Conservation (phyloP, 1,140 invertebrate species). For the Rhopalosiphum padi region DNA sequence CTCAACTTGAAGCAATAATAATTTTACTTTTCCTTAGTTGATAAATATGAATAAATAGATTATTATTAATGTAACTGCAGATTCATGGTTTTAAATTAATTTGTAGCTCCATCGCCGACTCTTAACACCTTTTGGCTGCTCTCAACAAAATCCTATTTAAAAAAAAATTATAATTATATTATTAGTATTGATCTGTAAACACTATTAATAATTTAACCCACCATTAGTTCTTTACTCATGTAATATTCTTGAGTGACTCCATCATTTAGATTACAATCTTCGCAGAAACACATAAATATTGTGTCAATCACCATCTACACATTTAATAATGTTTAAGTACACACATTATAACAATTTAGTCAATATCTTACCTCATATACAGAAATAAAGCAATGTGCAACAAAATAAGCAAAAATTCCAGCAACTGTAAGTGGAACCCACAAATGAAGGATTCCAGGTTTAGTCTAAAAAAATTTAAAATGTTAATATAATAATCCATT, state of each 20-base stretch:
- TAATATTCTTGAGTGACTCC: constrained; percentile 75
- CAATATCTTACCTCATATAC: constrained; percentile 75
- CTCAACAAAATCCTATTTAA: constrained; percentile 70
- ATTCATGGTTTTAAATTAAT: not conserved
- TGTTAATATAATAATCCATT: not conserved
- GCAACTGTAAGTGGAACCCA: constrained; percentile 74
- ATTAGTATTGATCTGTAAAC: not conserved
- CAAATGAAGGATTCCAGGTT: constrained; percentile 71
- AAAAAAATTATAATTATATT: not conserved
- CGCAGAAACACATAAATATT: constrained; percentile 84
- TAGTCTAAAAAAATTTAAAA: constrained; percentile 64
- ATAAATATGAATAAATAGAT: not conserved
- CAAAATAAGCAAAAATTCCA: constrained; percentile 74
- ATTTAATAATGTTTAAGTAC: constrained; percentile 33
- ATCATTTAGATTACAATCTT: constrained; percentile 78
- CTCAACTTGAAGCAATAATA: not conserved
- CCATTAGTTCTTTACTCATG: constrained; percentile 79
- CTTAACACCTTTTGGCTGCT: constrained; percentile 70
- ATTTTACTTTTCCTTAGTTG: not conserved
- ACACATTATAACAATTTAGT: not conserved
- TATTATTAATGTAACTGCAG: not conserved
- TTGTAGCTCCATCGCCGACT: constrained; percentile 59
- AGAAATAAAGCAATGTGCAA: constrained; percentile 79
- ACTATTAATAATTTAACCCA: constrained; percentile 15
- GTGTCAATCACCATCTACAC: constrained; percentile 82